Base-by-base conservation (phyloP, 1,140 invertebrate species). In the Platorchestia sp. region DNA sequence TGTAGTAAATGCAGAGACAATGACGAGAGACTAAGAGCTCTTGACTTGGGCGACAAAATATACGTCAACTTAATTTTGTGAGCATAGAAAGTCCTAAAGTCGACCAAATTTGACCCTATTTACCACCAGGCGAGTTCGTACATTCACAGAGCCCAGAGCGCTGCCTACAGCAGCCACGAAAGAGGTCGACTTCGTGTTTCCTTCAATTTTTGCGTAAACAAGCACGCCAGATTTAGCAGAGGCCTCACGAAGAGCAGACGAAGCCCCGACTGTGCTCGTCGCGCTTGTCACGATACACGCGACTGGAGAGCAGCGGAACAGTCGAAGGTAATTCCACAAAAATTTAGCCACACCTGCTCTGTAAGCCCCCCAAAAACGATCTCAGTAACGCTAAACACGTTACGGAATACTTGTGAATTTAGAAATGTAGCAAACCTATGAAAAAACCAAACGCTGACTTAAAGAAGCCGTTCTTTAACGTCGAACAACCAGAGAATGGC, bases 161-260 rank as follows among this genome's bases (percentile, higher is more conserved):
- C 27, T 36, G 36, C 10, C 10, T 75, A 14, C 1, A 75, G 59
- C 59, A 36, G 59, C 59, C 27, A 36, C 1, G 59, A 75, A 27
- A 3, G 36, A 75, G 36, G 59, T 36, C 59, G 14, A 27, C 59
- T 75, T 75, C 59, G 14, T 75, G 59, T 75, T 75, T 14, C 59
- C 59, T 75, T 75, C 16, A 27, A 89, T 89, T 89, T 89, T 44
- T 44, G 41, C 87, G 87, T 89, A 89, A 89, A 89, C 87, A 89
- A 89, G 87, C 87, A 89, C 10, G n/a, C 87, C 87, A 42, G 43
- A 89, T 89, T 42, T 89, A 89, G 87, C n/a, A 44, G 5, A 5
- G n/a, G 87, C 87, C 87, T 44, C 87, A 89, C 87, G 87, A 41
- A 89, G 87, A 75, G 36, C 59, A 75, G 59, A 75, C 59, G 59